phyloP scores from a whole-genome alignment of 2,888 invertebrate genomes.

The Xanthia icteritia region DNA sequence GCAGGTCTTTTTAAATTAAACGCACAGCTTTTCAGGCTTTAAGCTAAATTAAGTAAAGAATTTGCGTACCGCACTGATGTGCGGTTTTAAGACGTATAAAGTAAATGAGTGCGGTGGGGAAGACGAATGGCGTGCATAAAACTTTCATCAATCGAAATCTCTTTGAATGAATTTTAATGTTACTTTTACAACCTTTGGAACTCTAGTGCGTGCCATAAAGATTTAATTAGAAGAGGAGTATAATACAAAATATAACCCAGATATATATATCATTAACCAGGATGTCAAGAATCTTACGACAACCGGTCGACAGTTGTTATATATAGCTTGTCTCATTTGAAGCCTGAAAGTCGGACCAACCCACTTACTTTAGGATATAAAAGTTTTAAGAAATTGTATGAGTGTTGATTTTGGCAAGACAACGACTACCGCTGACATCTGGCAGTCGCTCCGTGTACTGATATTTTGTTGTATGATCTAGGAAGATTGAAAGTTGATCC shows the following conservation, averaged over 20 bases:
- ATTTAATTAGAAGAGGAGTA: background rate
- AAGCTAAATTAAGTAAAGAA: constrained; percentile 33
- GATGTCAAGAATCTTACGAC: background rate
- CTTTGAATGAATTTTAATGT: constrained; percentile 18
- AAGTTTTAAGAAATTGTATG: background rate
- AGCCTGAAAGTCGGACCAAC: constrained; percentile 1
- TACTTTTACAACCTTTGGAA: constrained; percentile 3
- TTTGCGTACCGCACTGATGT: constrained; percentile 37
- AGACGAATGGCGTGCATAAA: constrained; percentile 28
- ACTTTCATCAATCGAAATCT: constrained; percentile 28
- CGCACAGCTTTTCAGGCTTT: constrained; percentile 8
- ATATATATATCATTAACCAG: no score
- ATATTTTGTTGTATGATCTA: background rate
- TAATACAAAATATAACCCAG: background rate
- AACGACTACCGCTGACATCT: background rate
- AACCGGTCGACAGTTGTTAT: background rate
- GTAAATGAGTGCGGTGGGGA: constrained; percentile 34
- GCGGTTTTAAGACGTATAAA: constrained; percentile 34
- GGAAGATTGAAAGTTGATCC: background rate
- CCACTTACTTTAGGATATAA: background rate
- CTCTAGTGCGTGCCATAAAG: background rate
- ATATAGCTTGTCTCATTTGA: background rate
- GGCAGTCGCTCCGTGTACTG: background rate
- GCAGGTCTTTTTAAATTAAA: constrained; percentile 28
- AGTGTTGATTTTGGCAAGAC: constrained; percentile 22